Evolutionary conservation across 2,888 invertebrate genomes (phyloP), one percentile per base, ranked within the genome.

Genomic region (Brenthis hecate): DNA sequence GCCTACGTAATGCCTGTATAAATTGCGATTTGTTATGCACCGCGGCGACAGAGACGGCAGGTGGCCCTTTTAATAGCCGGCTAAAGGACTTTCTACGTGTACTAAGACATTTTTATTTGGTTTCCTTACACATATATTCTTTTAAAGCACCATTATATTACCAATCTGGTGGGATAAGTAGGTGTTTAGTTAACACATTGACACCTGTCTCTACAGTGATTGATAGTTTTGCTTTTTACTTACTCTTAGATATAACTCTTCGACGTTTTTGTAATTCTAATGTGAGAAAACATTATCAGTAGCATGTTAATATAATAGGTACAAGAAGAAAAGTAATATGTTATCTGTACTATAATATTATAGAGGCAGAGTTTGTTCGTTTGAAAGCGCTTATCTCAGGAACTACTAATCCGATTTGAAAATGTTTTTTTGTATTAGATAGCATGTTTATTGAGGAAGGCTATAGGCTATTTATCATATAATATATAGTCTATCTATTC

Each of bases 21-120:
- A 88, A 90, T 89, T 85, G 83, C 81, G 81, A 83, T 88, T 89
- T 85, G 89, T 88, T 90, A 89, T 85, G 83, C 83, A 81, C 82
- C 85, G 79, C 77, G 74, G 65, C 75, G 75, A 81, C 83, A 77
- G 73, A 73, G 78, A 75, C 81, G 87, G 86, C 90, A 90, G 89
- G 89, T 90, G 89, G 88, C 83, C 80, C 76, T 78, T 69, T 72
- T 73, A 72, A 72, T 66, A 69, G 69, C 60, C 62, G 62, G 68
- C 65, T 69, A 68, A 58, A 70, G 68, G 54, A 23, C 61, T 67
- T 61, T 61, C 50, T 62, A 57, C 50, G 61, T 68, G 69, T 56
- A 66, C 48, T 48, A 36, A 56, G 72, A 64, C 56, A 53, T 63
- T 65, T 65, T 61, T 65, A 65, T 65, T 55, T 23, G 28, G 60